Evolutionary conservation across 1,140 invertebrate species (phyloP).

Genomic region (Rhopalosiphum padi): DNA sequence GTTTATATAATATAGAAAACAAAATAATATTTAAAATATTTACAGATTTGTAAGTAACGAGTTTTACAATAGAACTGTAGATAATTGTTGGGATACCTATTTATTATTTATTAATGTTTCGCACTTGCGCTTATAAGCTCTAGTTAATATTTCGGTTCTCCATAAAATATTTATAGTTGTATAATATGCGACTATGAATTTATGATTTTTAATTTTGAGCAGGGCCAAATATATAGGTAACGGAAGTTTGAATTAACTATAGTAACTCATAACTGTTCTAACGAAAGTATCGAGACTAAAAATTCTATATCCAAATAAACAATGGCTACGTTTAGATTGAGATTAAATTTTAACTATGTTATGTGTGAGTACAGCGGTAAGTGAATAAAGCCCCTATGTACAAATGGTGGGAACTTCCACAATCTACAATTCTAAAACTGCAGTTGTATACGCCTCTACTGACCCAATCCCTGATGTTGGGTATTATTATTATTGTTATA

Average conservation of each 20-base stretch:
- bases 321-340: background rate
- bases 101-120: no score
- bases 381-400: background rate
- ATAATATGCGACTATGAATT: background rate
- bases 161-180: background rate
- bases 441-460: background rate
- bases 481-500: no score
- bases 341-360: background rate
- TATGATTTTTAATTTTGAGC: background rate
- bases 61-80: background rate
- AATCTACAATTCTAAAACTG: background rate
- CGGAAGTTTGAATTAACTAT: background rate
- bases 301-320: background rate
- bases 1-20: background rate
- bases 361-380: background rate
- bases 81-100: no score
- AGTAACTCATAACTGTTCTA: background rate
- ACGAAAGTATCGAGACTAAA: background rate
- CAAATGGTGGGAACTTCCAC: background rate
- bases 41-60: background rate
- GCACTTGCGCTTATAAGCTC: no score
- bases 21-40: background rate
- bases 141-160: background rate
- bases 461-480: background rate
- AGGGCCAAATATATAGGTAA: background rate